These are phyloP conservation scores for Myzus persicae DNA, from an alignment of 1,140 invertebrate genomes.

Conservation along the genomic window DNA sequence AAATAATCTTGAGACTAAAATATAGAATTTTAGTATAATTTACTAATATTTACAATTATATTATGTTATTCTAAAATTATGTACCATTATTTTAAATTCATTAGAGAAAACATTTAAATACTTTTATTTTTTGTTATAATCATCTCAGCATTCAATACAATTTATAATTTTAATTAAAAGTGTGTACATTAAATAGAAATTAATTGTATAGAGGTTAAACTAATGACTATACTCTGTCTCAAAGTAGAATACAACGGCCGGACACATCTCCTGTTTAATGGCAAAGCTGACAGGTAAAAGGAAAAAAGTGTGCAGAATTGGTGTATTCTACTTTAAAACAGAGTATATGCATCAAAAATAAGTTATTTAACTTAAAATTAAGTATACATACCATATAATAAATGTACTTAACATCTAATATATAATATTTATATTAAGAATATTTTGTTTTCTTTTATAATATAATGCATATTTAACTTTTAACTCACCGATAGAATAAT, in stretches of 20 bases:
- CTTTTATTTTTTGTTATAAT: background rate
- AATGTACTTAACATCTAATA: background rate
- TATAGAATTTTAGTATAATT: background rate
- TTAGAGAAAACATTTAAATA: background rate
- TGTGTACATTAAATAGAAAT: background rate
- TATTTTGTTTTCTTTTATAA: background rate
- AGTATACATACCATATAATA: background rate
- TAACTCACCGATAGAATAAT: conserved; percentile 35
- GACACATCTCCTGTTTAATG: too few relatives aligned
- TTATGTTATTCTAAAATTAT: background rate
- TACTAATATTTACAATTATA: background rate
- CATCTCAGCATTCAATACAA: background rate
- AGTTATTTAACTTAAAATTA: background rate
- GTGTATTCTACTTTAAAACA: too few relatives aligned
- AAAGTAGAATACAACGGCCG: too few relatives aligned
- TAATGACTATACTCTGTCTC: background rate
- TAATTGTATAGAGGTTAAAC: background rate
- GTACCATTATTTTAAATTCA: background rate
- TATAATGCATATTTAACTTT: background rate
- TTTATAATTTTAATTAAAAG: background rate
- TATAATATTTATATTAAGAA: background rate
- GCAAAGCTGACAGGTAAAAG: too few relatives aligned
- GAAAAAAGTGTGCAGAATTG: too few relatives aligned
- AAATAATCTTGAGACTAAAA: background rate
- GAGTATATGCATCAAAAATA: background rate